Percentiles rank a stretch among this genome's conserved stretches.
These are phyloP conservation scores for Megalopta genalis DNA, from an alignment of 1,140 invertebrate genomes.

Conservation along the genomic window DNA sequence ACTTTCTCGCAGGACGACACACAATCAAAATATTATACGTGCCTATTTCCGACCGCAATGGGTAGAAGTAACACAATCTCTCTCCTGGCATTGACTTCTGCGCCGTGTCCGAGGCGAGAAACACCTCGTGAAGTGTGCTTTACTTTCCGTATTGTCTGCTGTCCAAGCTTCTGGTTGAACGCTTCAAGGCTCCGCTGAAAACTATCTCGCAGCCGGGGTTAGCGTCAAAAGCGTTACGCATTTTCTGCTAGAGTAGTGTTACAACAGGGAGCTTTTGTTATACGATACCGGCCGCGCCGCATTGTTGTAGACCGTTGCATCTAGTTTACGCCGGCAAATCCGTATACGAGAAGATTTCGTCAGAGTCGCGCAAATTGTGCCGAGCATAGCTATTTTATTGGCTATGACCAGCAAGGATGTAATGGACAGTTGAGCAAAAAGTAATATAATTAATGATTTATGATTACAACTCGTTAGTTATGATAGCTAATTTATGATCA, in stretches of 20 bases:
- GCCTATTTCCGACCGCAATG: constrained; percentile 11
- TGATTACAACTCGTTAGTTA: too few species aligned
- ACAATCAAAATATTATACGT: constrained; percentile 56
- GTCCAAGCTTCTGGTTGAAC: not conserved
- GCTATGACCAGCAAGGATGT: too few species aligned
- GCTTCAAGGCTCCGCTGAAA: constrained; percentile 12
- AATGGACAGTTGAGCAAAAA: too few species aligned
- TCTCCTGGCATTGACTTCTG: constrained; percentile 24
- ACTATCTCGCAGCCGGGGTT: not conserved
- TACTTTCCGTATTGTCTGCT: not conserved
- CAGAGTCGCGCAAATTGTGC: too few species aligned
- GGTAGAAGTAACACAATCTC: constrained; percentile 36
- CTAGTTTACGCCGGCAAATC: constrained; percentile 1
- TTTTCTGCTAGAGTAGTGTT: constrained; percentile 28
- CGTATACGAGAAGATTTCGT: not conserved
- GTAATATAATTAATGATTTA: too few species aligned
- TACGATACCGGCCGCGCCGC: constrained; percentile 13
- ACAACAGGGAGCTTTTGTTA: constrained; percentile 31
- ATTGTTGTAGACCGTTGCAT: not conserved
- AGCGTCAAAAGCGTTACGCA: constrained; percentile 5
- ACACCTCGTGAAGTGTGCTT: not conserved
- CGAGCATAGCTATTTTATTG: too few species aligned
- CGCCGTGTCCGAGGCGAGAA: not conserved
- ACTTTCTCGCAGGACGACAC: constrained; percentile 47
- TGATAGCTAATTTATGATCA: too few species aligned